Conservation (phyloP, 2,888 invertebrate species). For the Hydriomena furcata region DNA sequence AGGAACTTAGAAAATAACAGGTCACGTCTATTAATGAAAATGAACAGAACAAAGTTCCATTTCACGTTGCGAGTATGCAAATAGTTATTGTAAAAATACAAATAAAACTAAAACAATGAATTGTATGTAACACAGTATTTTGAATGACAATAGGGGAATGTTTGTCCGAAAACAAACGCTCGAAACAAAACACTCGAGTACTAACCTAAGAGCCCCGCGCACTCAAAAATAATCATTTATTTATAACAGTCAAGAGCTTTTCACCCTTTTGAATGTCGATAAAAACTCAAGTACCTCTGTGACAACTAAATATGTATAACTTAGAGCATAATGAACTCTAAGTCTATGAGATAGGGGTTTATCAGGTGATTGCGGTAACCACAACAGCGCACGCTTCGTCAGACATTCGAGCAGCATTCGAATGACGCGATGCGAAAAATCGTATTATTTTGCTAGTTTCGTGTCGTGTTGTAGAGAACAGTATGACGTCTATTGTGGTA, state of each 20-base stretch:
- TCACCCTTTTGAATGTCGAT: constrained; percentile 37
- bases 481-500: constrained; percentile 25
- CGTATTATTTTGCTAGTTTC: constrained; percentile 41
- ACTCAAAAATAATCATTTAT: constrained; percentile 41
- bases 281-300: constrained; percentile 29
- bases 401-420: constrained; percentile 24
- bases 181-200: constrained; percentile 27
- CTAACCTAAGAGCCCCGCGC: constrained; percentile 28
- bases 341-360: constrained; percentile 15
- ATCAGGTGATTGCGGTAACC: constrained; percentile 18
- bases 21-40: too few relatives aligned
- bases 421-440: constrained; percentile 37
- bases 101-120: constrained; percentile 5
- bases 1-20: too few relatives aligned
- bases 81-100: neutral
- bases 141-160: constrained; percentile 30
- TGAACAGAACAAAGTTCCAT: too few relatives aligned
- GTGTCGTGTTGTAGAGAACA: constrained; percentile 30
- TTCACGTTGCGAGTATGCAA: neutral
- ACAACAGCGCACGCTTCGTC: constrained; percentile 25
- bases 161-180: constrained; percentile 30
- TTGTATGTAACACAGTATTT: neutral
- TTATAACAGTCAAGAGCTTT: constrained; percentile 42
- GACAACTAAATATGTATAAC: constrained; percentile 23
- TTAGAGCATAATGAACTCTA: constrained; percentile 26